Conservation (phyloP, 1,140 invertebrate species). For the Chrysoperla carnea region DNA sequence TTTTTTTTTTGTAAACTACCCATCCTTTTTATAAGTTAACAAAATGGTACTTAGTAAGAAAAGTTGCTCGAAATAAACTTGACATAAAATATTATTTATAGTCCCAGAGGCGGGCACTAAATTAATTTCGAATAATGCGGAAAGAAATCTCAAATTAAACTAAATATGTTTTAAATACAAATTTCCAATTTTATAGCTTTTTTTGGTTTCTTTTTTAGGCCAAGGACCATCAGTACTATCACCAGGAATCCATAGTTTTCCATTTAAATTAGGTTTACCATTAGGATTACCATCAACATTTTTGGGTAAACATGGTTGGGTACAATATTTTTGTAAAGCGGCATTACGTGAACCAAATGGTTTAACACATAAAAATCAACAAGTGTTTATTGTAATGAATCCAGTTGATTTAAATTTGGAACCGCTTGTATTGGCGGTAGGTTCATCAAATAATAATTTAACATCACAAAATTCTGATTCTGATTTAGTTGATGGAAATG, state of each 20-base stretch:
- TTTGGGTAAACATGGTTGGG: constrained; percentile 86
- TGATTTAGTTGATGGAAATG: no score
- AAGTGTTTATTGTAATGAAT: constrained; percentile 94
- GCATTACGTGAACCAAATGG: constrained; percentile 77
- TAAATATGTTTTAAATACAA: no score
- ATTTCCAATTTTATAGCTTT: no score
- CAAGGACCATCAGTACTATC: constrained; percentile 70
- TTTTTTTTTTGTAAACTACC: no score
- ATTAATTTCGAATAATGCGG: no score
- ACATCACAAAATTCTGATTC: no score
- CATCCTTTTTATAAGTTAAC: no score
- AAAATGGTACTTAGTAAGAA: no score
- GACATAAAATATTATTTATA: no score
- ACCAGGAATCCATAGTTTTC: constrained; percentile 88
- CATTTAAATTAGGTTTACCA: constrained; percentile 81
- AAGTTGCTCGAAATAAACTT: no score
- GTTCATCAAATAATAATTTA: constrained; percentile 15
- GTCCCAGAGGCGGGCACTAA: no score
- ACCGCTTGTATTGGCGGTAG: constrained; percentile 70
- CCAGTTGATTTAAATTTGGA: constrained; percentile 87
- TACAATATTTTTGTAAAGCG: constrained; percentile 88
- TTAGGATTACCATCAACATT: constrained; percentile 84
- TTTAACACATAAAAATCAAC: constrained; percentile 86
- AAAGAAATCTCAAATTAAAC: no score
- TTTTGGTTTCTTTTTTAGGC: constrained; percentile 28